Base-by-base conservation (phyloP, 2,113 vertebrate genomes). In the Gopherus flavomarginatus region DNA sequence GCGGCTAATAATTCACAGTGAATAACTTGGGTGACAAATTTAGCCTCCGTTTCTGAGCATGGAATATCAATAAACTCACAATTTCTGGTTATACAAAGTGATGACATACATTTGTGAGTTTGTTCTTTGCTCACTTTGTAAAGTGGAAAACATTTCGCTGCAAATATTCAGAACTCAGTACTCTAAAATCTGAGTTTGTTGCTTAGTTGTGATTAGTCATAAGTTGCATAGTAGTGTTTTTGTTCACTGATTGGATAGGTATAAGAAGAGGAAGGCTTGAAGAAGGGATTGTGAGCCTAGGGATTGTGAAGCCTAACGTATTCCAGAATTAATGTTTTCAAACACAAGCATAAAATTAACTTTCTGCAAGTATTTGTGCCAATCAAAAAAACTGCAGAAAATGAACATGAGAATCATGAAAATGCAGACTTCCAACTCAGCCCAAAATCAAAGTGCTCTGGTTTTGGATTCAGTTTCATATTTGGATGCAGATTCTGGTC, bases 301-400 rank as follows among this genome's bases (percentile, higher is more conserved):
- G 3, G 27, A 24, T 6, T 83, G 47, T 56, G 81, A 86, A 92
- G 22, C 2, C 53, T 47, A 14, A 47, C 47, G 19, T 53, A 72
- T 52, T 26, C 21, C 17, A 49, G 13, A 1, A 54, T 83, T 82
- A 88, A 83, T 16, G 8, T 1, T 10, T 42, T 69, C 29, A 90
- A 92, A 85, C 69, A 4, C 49, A 86, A 81, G 19, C 6, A 11
- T 50, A 83, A 95, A 86, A 85, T 72, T 35, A 69, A 4, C 35
- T 88, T 97, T 95, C 81, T 96, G 62, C 29, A 62, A 38, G 24
- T 2, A n/a, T 14, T 29, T 83, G n/a, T 72, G 62, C 44, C 87
- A 85, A 87, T 83, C 81, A 86, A 97, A 50, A 22, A 17, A 10
- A 84, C 59, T 54, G 82, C 27, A 31, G 54, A 80, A 86, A 86